A percentile compares a stretch with the other conserved stretches of the same genome.
phyloP scores from a whole-genome alignment of 1,140 invertebrate species.

The Bemisia tabaci region DNA sequence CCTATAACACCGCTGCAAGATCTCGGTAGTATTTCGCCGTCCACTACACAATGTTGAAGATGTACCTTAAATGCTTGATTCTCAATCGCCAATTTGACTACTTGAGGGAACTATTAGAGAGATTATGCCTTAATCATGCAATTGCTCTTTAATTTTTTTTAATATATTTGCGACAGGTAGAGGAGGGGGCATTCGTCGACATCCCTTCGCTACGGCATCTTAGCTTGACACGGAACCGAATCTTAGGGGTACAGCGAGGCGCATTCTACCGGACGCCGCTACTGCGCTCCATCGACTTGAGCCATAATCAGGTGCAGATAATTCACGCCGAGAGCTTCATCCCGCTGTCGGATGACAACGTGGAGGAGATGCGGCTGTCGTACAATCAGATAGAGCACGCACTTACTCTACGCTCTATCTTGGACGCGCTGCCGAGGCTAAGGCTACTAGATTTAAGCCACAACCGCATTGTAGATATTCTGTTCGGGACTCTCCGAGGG shows the following conservation, averaged over 20 bases:
- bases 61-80: too few relatives aligned
- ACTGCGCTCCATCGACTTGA: conserved; percentile 56
- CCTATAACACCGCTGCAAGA: too few relatives aligned
- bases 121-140: too few relatives aligned
- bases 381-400: conserved; percentile 61
- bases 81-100: too few relatives aligned
- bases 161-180: too few relatives aligned
- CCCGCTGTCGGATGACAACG: conserved; percentile 39
- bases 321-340: conserved; percentile 68
- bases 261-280: conserved; percentile 62
- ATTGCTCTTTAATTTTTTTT: too few relatives aligned
- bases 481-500: conserved; percentile 54
- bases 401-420: conserved; percentile 48
- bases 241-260: conserved; percentile 42
- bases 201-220: conserved; percentile 52
- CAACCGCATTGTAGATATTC: conserved; percentile 46
- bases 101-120: too few relatives aligned
- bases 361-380: conserved; percentile 61
- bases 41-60: too few relatives aligned
- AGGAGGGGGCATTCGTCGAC: conserved; percentile 66
- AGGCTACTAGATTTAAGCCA: conserved; percentile 23
- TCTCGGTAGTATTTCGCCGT: too few relatives aligned
- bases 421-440: conserved; percentile 59
- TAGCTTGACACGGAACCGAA: conserved; percentile 54
- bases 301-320: conserved; percentile 57